Evolutionary conservation across 2,888 invertebrate species (phyloP), one percentile per base, ranked within the genome.

Genomic region (Tiliacea aurago): DNA sequence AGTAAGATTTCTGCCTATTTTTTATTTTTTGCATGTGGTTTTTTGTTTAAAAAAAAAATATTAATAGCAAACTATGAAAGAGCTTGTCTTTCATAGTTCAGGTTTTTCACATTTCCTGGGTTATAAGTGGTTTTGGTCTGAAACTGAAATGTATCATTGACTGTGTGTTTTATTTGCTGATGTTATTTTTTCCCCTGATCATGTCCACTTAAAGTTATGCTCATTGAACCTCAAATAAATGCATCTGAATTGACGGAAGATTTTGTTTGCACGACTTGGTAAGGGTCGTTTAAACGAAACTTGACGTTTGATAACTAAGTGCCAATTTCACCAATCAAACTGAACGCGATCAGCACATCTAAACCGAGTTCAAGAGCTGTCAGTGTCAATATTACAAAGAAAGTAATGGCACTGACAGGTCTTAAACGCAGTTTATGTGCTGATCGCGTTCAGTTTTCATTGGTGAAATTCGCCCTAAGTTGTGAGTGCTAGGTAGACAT

Each of bases 1-100:
- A 95, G 95, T 95, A 95, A 93, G 87, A 84, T 37, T 33, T 89
- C 89, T 89, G 89, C 88, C 90, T 90, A 81, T 89, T 90, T 89
- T 90, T 89, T 28, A 28, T 89, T 90, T 89, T 91, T 89, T 93
- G 91, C 80, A 67, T 83, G 76, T 15, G 64, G 5, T 67, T 56
- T 70, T 78, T 84, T 18, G 10, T 79, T 79, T 49, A n/a, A n/a
- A n/a, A n/a, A n/a, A n/a, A n/a, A n/a, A n/a, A n/a, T n/a, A n/a
- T n/a, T n/a, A n/a, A n/a, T n/a, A n/a, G n/a, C n/a, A n/a, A n/a
- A n/a, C n/a, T n/a, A n/a, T n/a, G n/a, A n/a, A n/a, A n/a, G n/a
- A n/a, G n/a, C n/a, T n/a, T n/a, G n/a, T n/a, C 15, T 7, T 51
- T 18, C 45, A 7, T 23, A 15, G 4, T 11, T 15, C 37, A 63